A percentile compares a stretch with the other conserved stretches of the same genome.
phyloP scores from a whole-genome alignment of 2,888 invertebrate genomes.

The Xestia ashworthii region DNA sequence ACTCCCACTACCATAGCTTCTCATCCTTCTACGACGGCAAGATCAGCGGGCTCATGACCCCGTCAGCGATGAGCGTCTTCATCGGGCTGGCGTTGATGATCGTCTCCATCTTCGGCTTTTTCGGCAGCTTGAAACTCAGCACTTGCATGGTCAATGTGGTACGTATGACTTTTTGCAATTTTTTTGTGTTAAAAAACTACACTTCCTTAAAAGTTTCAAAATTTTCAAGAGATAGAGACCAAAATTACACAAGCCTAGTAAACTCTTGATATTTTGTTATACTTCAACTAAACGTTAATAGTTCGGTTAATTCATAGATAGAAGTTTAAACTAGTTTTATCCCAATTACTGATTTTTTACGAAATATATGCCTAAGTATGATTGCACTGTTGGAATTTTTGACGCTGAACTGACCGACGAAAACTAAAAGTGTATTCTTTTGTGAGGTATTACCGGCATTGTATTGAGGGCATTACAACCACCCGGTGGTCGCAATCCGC shows the following conservation, averaged over 20 bases:
- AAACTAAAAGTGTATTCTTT: too few species aligned
- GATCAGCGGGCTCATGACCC: conserved; percentile 91
- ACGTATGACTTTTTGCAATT: conserved; percentile 57
- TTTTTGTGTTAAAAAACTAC: neutral
- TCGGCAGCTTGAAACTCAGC: conserved; percentile 95
- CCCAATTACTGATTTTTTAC: too few species aligned
- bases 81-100: conserved; percentile 94
- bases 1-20: conserved; percentile 84
- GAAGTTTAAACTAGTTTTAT: neutral
- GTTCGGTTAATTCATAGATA: neutral
- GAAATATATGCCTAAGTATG: too few species aligned
- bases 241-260: neutral
- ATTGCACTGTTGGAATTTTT: too few species aligned
- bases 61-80: conserved; percentile 94
- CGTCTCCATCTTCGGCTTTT: conserved; percentile 95
- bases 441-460: neutral
- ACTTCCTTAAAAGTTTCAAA: neutral
- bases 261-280: neutral
- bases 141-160: conserved; percentile 93
- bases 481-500: neutral
- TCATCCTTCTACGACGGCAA: conserved; percentile 81
- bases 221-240: neutral
- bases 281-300: neutral
- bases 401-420: too few species aligned
- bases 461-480: too few species aligned